Evolutionary conservation across 2,888 invertebrate species (phyloP).

Genomic region (Tuta absoluta): DNA sequence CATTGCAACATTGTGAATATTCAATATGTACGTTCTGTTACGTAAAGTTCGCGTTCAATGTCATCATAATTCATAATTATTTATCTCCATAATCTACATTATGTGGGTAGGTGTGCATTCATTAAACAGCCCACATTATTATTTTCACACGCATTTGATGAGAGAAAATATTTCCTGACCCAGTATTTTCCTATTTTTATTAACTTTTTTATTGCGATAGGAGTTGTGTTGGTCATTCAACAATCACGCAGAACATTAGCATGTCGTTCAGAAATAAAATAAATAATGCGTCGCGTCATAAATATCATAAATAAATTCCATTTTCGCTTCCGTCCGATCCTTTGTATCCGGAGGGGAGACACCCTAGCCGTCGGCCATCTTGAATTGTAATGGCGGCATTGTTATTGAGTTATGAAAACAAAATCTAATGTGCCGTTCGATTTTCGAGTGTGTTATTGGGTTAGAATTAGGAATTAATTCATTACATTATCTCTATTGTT

Average conservation of each 20-base stretch:
- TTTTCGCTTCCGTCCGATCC: constrained; percentile 70
- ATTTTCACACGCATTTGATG: constrained; percentile 28
- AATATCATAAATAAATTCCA: constrained; percentile 56
- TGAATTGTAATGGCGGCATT: constrained; percentile 63
- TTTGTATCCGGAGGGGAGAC: constrained; percentile 67
- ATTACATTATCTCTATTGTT: not conserved
- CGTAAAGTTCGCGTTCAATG: constrained; percentile 15
- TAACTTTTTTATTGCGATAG: constrained; percentile 33
- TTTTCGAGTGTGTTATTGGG: constrained; percentile 30
- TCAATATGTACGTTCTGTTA: constrained; percentile 19
- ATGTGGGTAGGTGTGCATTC: constrained; percentile 30
- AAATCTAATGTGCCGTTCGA: constrained; percentile 35
- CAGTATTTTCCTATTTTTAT: constrained; percentile 22
- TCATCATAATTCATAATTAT: constrained; percentile 27
- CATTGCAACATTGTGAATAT: constrained; percentile 17
- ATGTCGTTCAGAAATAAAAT: constrained; percentile 60
- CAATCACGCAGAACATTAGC: constrained; percentile 59
- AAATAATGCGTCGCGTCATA: constrained; percentile 58
- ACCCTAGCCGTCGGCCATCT: constrained; percentile 68
- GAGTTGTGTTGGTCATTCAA: constrained; percentile 45
- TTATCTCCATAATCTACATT: constrained; percentile 29
- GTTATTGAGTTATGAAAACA: constrained; percentile 38
- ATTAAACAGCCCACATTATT: constrained; percentile 28
- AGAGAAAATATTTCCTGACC: constrained; percentile 14
- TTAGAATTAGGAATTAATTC: constrained; percentile 14